A percentile compares a stretch with the other conserved stretches of the same genome.
phyloP scores from a whole-genome alignment of 2,113 vertebrate species.

The Phainopepla nitens region DNA sequence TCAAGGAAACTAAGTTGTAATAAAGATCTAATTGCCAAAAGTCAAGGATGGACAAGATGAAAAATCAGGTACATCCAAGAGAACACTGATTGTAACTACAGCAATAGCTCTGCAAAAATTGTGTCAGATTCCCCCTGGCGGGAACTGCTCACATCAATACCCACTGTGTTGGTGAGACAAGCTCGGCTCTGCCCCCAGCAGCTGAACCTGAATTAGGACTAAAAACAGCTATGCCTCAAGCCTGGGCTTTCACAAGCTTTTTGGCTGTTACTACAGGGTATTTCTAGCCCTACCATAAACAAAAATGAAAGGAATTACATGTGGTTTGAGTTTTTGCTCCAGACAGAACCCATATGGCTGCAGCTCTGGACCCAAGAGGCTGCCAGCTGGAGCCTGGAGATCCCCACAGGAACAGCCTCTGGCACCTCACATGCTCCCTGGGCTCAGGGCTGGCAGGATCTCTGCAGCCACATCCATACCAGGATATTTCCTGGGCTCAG shows the following conservation, averaged over 20 bases:
- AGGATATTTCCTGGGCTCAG: background rate
- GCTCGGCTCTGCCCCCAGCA: background rate
- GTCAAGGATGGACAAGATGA: background rate
- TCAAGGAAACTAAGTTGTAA: background rate
- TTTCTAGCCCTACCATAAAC: background rate
- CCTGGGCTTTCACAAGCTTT: background rate
- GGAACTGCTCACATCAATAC: background rate
- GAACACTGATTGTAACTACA: background rate
- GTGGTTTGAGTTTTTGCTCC: background rate
- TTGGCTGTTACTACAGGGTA: fast-evolving
- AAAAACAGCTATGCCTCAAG: background rate
- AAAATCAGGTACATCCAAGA: background rate
- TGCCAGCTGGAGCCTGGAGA: background rate
- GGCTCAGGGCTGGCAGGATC: background rate
- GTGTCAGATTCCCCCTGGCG: background rate
- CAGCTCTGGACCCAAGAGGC: fast-evolving
- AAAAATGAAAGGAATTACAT: background rate
- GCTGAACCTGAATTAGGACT: background rate
- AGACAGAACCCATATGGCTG: fast-evolving
- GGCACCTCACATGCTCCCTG: fast-evolving
- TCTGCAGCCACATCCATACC: background rate
- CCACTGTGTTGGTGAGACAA: background rate
- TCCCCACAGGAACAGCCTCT: fast-evolving
- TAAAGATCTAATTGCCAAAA: background rate
- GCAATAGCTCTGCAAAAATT: background rate